phyloP scores from a whole-genome alignment of 2,888 invertebrate species.

The Monochamus alternatus region DNA sequence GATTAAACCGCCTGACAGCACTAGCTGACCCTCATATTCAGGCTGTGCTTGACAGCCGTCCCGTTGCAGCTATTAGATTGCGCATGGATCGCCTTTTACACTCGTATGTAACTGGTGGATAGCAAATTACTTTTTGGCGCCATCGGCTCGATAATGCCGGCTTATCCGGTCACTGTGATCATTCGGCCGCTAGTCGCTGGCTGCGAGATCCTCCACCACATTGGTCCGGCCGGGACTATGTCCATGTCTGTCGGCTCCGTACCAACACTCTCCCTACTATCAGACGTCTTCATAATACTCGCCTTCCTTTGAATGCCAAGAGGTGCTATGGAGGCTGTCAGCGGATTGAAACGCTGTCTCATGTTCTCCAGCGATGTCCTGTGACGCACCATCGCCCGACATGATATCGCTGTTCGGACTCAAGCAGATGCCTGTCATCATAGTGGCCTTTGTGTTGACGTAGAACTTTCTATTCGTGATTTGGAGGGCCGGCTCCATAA shows the following conservation, averaged over 20 bases:
- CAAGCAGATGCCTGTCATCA: constrained; percentile 20
- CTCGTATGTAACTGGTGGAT: too few species aligned
- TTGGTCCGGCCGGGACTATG: constrained; percentile 43
- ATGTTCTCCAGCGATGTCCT: constrained; percentile 47
- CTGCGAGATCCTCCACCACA: constrained; percentile 17
- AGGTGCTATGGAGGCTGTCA: constrained; percentile 35
- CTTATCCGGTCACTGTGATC: too few species aligned
- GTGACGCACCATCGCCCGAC: constrained; percentile 40
- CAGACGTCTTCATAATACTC: constrained; percentile 32
- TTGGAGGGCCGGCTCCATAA: constrained; percentile 50
- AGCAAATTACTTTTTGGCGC: too few species aligned
- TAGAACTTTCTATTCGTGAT: constrained; percentile 53
- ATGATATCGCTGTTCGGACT: constrained; percentile 37
- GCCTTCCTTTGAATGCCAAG: background rate
- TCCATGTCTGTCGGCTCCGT: constrained; percentile 39
- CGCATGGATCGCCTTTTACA: too few species aligned
- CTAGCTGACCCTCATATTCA: too few species aligned
- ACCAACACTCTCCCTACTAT: constrained; percentile 40
- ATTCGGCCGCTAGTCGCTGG: constrained; percentile 15
- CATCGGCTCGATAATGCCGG: too few species aligned
- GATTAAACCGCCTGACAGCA: too few species aligned
- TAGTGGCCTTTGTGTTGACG: constrained; percentile 38
- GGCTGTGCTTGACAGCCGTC: too few species aligned
- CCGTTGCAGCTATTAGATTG: too few species aligned
- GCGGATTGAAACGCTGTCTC: constrained; percentile 33